phyloP scores from a whole-genome alignment of 2,888 invertebrate genomes.

The Thecophora atra region DNA sequence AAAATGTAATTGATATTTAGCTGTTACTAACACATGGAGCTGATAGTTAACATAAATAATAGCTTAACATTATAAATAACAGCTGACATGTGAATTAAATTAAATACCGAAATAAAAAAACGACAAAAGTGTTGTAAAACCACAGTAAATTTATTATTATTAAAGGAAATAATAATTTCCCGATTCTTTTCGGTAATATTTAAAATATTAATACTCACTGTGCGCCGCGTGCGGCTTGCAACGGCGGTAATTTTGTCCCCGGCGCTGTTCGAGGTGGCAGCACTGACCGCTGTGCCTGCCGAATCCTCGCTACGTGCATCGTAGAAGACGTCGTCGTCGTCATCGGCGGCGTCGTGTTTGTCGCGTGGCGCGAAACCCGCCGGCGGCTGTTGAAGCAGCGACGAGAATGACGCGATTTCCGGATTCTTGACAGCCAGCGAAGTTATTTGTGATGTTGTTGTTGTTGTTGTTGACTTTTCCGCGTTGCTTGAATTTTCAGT shows the following conservation, averaged over 20 bases:
- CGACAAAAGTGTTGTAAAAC: no score
- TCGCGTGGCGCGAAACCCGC: slow-evolving; percentile 32
- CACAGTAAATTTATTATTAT: no score
- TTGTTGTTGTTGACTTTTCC: slow-evolving; percentile 4
- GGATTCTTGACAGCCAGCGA: slow-evolving; percentile 6
- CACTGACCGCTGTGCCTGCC: slow-evolving; percentile 45
- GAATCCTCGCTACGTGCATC: slow-evolving; percentile 63
- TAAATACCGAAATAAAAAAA: no score
- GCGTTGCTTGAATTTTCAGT: slow-evolving; percentile 44
- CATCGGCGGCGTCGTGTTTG: slow-evolving; percentile 45
- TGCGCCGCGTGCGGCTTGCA: slow-evolving; percentile 9
- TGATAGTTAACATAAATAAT: no score
- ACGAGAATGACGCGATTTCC: slow-evolving; percentile 1
- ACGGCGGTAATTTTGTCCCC: slow-evolving; percentile 13
- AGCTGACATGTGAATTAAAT: no score
- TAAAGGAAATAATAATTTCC: background rate
- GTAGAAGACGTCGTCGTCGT: slow-evolving; percentile 64
- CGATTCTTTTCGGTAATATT: background rate
- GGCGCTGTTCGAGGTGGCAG: slow-evolving; percentile 37
- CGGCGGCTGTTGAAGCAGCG: background rate
- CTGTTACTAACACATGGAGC: no score
- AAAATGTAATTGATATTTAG: no score
- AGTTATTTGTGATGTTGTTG: slow-evolving; percentile 26
- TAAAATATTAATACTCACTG: slow-evolving; percentile 33
- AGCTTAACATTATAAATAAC: no score